Evolutionary conservation across 2,888 invertebrate genomes (phyloP), one percentile per base, ranked within the genome.

Genomic region (Erynnis tages): DNA sequence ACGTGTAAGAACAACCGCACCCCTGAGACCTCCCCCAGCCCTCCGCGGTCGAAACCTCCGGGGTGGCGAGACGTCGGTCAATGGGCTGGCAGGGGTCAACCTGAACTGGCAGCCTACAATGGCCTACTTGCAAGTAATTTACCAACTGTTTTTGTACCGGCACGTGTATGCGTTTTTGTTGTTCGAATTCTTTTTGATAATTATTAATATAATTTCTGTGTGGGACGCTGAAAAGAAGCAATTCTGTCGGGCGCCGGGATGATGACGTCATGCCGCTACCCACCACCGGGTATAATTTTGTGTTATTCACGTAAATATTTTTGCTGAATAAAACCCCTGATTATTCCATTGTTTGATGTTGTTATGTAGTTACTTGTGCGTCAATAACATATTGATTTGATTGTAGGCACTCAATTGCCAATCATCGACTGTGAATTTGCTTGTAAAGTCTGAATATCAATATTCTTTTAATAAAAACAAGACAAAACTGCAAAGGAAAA

Each of bases 51-150:
- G 3, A 14, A 46, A 27, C 11, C 25, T 40, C 7, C 25, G 2
- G 34, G 47, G 47, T 23, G 27, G 37, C 19, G 17, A 29, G 21
- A 67, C 74, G 75, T 67, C 66, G 74, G 76, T 79, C 74, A 79
- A 75, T 74, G 71, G 71, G 72, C 67, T 67, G 66, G 65, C 67
- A 65, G 62, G 70, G 74, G 62, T 75, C 77, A 65, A 40, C 41
- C 35, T 61, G 55, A 49, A 55, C 58, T 73, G 73, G 76, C 47
- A 61, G 73, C 66, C 57, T 66, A 73, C 71, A 73, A 73, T 69
- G 72, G 71, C 76, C 77, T 80, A 78, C 75, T 79, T 75, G 70
- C 68, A 63, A 61, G 65, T 65, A 65, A 81, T 80, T 79, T 76
- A 73, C 65, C 67, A 67, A 71, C 60, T 71, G 64, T 73, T 73